These are phyloP conservation scores for Myxocyprinus asiaticus DNA, from an alignment of 2,113 vertebrate species.

Conservation along the genomic window DNA sequence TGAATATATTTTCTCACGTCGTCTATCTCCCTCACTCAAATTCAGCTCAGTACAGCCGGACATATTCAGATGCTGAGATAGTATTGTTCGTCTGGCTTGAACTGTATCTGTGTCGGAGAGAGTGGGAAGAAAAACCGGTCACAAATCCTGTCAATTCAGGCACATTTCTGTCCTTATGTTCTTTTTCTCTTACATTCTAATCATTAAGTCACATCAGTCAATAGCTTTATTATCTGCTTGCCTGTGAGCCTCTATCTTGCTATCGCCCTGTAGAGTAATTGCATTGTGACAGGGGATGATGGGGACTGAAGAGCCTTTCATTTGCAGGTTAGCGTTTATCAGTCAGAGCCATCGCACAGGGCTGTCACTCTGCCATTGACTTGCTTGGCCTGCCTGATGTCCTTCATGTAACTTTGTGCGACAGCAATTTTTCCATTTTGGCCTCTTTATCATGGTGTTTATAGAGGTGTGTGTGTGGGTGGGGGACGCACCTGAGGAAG, in stretches of 20 bases:
- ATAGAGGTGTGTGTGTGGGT: not conserved
- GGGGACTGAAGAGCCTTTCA: slow-evolving; percentile 94
- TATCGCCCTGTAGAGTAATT: slow-evolving; percentile 96
- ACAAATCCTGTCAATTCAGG: slow-evolving; percentile 66
- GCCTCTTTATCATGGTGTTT: slow-evolving; percentile 26
- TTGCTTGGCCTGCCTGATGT: slow-evolving; percentile 89
- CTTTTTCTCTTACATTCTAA: slow-evolving; percentile 94
- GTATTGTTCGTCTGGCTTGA: slow-evolving; percentile 21
- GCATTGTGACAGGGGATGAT: slow-evolving; percentile 96
- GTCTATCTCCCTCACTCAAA: not conserved
- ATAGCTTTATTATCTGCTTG: slow-evolving; percentile 98
- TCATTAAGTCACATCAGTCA: slow-evolving; percentile 97
- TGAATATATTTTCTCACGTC: not conserved
- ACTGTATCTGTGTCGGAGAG: slow-evolving; percentile 35
- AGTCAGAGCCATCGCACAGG: slow-evolving; percentile 88
- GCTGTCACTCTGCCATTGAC: slow-evolving; percentile 92
- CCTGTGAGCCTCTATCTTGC: slow-evolving; percentile 94
- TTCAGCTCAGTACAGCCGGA: slow-evolving; percentile 17
- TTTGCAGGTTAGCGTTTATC: slow-evolving; percentile 94
- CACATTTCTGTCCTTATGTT: slow-evolving; percentile 84
- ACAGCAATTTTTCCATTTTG: slow-evolving; percentile 69
- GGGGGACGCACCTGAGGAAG: not conserved
- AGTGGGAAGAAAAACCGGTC: not conserved
- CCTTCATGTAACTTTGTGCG: slow-evolving; percentile 95
- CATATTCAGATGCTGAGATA: slow-evolving; percentile 35